phyloP scores from a whole-genome alignment of 64 coral and sea anemone species.

The Stichodactyla helianthus region DNA sequence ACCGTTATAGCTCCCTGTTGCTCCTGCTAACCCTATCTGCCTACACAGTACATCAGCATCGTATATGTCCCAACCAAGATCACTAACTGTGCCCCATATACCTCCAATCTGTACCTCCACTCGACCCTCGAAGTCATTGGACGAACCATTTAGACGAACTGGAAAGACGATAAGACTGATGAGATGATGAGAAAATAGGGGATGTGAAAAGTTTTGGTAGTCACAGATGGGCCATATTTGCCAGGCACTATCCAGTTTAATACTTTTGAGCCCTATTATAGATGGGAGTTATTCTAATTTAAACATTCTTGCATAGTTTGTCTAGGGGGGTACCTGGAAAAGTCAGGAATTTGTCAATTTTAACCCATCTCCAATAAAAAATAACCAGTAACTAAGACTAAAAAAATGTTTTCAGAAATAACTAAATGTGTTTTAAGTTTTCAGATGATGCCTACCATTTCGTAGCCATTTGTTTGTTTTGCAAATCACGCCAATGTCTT shows the following conservation, averaged over 20 bases:
- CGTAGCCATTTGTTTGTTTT: not conserved
- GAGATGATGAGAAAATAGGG: too few species aligned
- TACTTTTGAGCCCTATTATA: too few species aligned
- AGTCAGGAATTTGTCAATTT: too few species aligned
- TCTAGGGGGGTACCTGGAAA: too few species aligned
- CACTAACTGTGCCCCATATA: constrained; percentile 51
- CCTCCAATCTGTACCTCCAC: constrained; percentile 59
- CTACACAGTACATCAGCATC: constrained; percentile 57
- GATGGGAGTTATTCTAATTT: too few species aligned
- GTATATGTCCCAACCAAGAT: constrained; percentile 51
- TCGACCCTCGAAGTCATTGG: constrained; percentile 32
- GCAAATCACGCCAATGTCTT: constrained; percentile 34
- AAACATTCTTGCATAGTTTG: too few species aligned
- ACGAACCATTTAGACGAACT: constrained; percentile 20
- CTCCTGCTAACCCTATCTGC: constrained; percentile 28
- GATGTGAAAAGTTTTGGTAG: too few species aligned
- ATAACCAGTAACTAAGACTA: too few species aligned
- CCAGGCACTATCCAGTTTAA: too few species aligned
- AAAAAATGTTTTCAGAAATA: too few species aligned
- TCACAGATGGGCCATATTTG: too few species aligned
- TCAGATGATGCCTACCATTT: not conserved
- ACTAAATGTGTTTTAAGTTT: not conserved
- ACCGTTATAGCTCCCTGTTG: constrained; percentile 13
- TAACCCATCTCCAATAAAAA: too few species aligned
- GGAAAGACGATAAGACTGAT: not conserved